Evolutionary conservation across 2,113 vertebrate species (phyloP).

Genomic region (Takifugu bimaculatus): DNA sequence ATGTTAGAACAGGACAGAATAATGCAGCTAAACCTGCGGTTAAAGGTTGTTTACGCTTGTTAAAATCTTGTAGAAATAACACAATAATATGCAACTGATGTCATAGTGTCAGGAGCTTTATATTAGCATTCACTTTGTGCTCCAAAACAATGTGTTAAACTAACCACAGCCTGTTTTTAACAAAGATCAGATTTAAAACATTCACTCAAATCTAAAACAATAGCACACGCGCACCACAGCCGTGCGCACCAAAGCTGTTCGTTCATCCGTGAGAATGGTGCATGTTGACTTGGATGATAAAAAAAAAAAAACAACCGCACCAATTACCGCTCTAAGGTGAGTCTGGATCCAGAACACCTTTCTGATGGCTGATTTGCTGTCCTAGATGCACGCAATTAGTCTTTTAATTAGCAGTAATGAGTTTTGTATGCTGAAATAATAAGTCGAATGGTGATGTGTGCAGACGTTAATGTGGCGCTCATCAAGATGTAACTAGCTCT

Average conservation of each 20-base stretch:
- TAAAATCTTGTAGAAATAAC: too few relatives aligned
- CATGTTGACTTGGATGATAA: background rate
- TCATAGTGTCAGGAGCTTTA: too few relatives aligned
- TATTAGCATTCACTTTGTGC: too few relatives aligned
- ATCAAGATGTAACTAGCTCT: slow-evolving; percentile 73
- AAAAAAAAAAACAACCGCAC: slow-evolving; percentile 2
- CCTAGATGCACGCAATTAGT: slow-evolving; percentile 78
- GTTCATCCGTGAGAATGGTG: background rate
- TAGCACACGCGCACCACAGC: too few relatives aligned
- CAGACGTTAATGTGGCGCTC: slow-evolving; percentile 71
- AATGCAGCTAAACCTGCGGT: background rate
- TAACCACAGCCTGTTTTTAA: too few relatives aligned
- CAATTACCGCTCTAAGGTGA: slow-evolving; percentile 34
- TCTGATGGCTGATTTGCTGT: slow-evolving; percentile 66
- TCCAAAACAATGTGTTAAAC: too few relatives aligned
- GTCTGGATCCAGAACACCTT: slow-evolving; percentile 48
- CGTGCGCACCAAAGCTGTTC: background rate
- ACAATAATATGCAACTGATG: too few relatives aligned
- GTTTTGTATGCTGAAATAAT: slow-evolving; percentile 75
- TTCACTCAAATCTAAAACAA: too few relatives aligned
- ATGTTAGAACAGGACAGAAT: slow-evolving; percentile 8
- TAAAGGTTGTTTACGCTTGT: too few relatives aligned
- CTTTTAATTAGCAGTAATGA: slow-evolving; percentile 78
- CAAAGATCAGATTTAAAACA: too few relatives aligned
- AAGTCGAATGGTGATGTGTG: slow-evolving; percentile 67